phyloP scores from a whole-genome alignment of 1,140 invertebrate genomes.

The Drosophila eugracilis region DNA sequence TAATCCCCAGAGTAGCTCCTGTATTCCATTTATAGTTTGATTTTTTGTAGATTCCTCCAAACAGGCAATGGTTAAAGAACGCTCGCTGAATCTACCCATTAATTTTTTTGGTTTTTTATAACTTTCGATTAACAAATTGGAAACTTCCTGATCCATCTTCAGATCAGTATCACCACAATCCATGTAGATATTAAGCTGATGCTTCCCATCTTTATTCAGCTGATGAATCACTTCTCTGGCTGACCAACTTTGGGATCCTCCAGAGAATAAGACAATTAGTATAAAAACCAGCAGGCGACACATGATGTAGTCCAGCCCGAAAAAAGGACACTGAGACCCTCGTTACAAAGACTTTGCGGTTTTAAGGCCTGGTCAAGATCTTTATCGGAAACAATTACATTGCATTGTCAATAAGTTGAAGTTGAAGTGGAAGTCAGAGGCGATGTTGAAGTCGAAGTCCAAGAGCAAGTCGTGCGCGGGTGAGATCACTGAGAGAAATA shows the following conservation, averaged over 20 bases:
- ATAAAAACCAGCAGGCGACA: not conserved
- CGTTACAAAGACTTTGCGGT: slow-evolving; percentile 1
- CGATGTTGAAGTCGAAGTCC: slow-evolving; percentile 16
- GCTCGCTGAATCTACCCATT: slow-evolving; percentile 19
- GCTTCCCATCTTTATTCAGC: slow-evolving; percentile 15
- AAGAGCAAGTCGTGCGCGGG: slow-evolving; percentile 23
- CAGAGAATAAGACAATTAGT: not conserved
- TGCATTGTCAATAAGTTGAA: slow-evolving; percentile 41
- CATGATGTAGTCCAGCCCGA: slow-evolving; percentile 16
- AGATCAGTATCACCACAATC: slow-evolving; percentile 4
- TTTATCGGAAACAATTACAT: slow-evolving; percentile 44
- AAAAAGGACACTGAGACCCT: slow-evolving; percentile 36
- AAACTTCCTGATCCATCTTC: not conserved
- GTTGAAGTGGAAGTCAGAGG: slow-evolving; percentile 34
- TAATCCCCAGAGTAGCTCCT: slow-evolving; percentile 23
- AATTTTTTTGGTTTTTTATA: not conserved
- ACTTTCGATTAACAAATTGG: slow-evolving; percentile 2
- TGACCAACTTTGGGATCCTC: not conserved
- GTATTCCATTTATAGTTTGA: not conserved
- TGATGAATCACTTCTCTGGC: slow-evolving; percentile 17
- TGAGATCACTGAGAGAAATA: slow-evolving; percentile 2
- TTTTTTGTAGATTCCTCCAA: not conserved
- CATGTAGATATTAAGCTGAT: slow-evolving; percentile 27
- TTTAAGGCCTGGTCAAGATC: slow-evolving; percentile 40
- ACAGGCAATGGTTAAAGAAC: slow-evolving; percentile 20